Percentiles rank a stretch among this genome's conserved stretches.
These are phyloP conservation scores for Syrphus vitripennis DNA, from an alignment of 2,888 invertebrate species.

Conservation along the genomic window DNA sequence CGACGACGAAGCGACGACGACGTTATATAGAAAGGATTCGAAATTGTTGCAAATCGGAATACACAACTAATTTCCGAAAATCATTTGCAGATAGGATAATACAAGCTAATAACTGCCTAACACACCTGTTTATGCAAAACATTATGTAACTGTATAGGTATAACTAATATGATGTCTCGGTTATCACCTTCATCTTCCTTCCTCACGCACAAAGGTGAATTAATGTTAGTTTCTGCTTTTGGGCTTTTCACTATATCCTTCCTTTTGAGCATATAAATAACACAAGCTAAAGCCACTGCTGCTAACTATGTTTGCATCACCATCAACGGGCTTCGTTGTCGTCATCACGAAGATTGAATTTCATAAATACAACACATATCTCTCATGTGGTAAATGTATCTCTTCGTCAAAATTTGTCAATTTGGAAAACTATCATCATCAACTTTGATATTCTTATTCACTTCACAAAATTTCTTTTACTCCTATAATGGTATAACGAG, in stretches of 20 bases:
- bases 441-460: not conserved
- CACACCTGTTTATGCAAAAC: conserved; percentile 54
- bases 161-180: conserved; percentile 3
- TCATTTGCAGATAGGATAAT: conserved; percentile 60
- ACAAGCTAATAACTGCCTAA: conserved; percentile 60
- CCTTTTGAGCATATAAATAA: not conserved
- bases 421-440: conserved; percentile 38
- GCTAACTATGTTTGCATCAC: not conserved
- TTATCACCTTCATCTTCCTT: conserved; percentile 54
- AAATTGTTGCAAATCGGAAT: conserved; percentile 35
- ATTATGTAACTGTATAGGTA: not conserved
- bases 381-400: conserved; percentile 41
- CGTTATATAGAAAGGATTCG: not conserved
- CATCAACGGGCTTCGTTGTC: not conserved
- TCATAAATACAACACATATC: not conserved
- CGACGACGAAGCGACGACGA: too few relatives aligned
- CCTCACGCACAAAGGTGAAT: conserved; percentile 45
- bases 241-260: not conserved
- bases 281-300: not conserved
- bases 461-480: not conserved
- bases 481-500: not conserved
- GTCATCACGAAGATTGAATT: conserved; percentile 37
- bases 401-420: conserved; percentile 51
- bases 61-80: conserved; percentile 60
- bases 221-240: conserved; percentile 34